These are phyloP conservation scores for Steatocranus sp. DNA, from an alignment of 2,797 vertebrate genomes.

Conservation along the genomic window DNA sequence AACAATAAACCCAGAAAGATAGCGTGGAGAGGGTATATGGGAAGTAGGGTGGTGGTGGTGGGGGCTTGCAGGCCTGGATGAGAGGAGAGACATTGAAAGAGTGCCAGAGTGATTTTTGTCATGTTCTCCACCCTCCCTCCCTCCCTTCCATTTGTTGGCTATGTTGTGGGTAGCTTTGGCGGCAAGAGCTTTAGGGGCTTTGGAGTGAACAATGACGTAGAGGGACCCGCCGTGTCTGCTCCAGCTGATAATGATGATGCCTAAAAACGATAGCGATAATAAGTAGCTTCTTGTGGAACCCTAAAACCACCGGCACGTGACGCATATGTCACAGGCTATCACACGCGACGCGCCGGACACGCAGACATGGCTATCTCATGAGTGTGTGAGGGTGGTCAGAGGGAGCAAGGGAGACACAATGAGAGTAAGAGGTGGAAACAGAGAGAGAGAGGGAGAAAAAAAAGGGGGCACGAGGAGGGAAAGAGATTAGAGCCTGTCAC, in stretches of 20 bases:
- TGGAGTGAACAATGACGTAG: slow-evolving; percentile 69
- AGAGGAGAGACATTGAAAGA: slow-evolving; percentile 60
- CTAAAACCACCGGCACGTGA: slow-evolving; percentile 55
- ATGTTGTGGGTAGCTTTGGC: slow-evolving; percentile 55
- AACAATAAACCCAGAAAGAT: not conserved
- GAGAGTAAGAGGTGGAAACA: slow-evolving; percentile 40
- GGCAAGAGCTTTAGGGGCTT: slow-evolving; percentile 56
- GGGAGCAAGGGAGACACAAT: slow-evolving; percentile 53
- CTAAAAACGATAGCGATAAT: slow-evolving; percentile 72
- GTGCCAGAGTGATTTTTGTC: slow-evolving; percentile 67
- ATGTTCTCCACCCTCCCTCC: not conserved
- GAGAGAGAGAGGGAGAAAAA: slow-evolving; percentile 19
- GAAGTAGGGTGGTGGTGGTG: not conserved
- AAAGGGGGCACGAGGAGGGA: not conserved
- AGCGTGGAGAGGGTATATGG: not conserved
- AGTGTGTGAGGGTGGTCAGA: slow-evolving; percentile 42
- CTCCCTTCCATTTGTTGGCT: slow-evolving; percentile 51
- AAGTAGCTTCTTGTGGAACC: slow-evolving; percentile 67
- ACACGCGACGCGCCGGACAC: slow-evolving; percentile 60
- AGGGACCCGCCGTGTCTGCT: slow-evolving; percentile 65
- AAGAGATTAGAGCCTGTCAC: slow-evolving; percentile 38
- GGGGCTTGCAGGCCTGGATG: slow-evolving; percentile 42
- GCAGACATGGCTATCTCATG: slow-evolving; percentile 55
- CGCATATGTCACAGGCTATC: slow-evolving; percentile 63
- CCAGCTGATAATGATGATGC: slow-evolving; percentile 76